Percentiles rank a stretch among this genome's conserved stretches.
Conservation (phyloP, 2,888 invertebrate genomes). For the Zelleria hepariella region DNA sequence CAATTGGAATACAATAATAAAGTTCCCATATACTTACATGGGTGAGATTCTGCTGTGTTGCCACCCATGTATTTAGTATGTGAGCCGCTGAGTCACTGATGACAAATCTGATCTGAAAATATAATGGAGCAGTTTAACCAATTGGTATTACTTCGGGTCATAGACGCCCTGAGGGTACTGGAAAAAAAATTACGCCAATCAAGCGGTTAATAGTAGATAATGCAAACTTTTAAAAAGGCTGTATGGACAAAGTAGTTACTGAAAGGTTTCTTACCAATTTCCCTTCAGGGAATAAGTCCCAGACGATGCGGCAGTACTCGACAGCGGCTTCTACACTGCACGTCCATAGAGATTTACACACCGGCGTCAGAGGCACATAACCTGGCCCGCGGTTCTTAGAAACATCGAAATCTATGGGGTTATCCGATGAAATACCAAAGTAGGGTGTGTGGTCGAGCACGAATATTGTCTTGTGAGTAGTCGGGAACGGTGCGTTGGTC, state of each 20-base stretch:
- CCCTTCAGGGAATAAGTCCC: conserved; percentile 95
- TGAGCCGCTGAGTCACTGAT: conserved; percentile 90
- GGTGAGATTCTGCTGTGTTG: conserved; percentile 86
- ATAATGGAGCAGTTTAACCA: too few relatives aligned
- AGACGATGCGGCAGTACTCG: conserved; percentile 96
- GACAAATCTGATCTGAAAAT: conserved; percentile 83
- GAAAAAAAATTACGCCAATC: too few relatives aligned
- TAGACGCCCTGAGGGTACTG: too few relatives aligned
- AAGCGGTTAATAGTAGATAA: too few relatives aligned
- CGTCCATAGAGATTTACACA: conserved; percentile 96
- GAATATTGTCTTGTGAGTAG: conserved; percentile 95
- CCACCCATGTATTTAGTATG: conserved; percentile 87
- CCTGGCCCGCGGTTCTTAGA: conserved; percentile 78
- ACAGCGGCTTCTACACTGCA: conserved; percentile 95
- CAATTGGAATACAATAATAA: too few relatives aligned
- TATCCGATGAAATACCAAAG: conserved; percentile 88
- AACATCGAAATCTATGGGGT: conserved; percentile 86
- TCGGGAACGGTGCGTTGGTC: conserved; percentile 56
- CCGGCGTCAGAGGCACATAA: conserved; percentile 83
- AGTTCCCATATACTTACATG: conserved; percentile 75
- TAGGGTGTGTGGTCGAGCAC: conserved; percentile 95
- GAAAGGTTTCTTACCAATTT: conserved; percentile 76
- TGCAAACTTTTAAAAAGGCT: too few relatives aligned
- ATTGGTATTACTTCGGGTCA: too few relatives aligned
- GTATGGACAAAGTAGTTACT: too few relatives aligned